Evolutionary conservation across 1,140 invertebrate genomes (phyloP).

Genomic region (Drosophila serrata): DNA sequence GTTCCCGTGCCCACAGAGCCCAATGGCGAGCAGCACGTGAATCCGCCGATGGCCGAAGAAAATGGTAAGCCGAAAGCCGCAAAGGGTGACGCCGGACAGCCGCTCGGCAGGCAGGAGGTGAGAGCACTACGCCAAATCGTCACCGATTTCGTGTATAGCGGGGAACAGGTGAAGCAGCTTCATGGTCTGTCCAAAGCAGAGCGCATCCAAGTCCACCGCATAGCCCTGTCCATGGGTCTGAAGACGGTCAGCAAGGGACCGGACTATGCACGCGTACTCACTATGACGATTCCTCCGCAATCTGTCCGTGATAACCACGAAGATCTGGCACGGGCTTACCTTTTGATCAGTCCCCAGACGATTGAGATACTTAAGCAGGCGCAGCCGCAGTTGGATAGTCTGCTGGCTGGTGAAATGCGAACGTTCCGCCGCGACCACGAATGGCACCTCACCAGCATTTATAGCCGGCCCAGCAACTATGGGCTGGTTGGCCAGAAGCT

Average conservation of each 20-base stretch:
- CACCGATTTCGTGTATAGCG: conserved; percentile 42
- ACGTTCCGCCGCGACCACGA: not conserved
- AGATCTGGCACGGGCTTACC: not conserved
- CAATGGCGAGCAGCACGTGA: not conserved
- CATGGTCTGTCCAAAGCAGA: conserved; percentile 34
- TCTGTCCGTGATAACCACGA: not conserved
- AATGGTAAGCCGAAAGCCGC: not conserved
- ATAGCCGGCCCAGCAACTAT: not conserved
- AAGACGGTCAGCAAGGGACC: conserved; percentile 59
- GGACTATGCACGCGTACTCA: conserved; percentile 44
- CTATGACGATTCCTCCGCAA: conserved; percentile 28
- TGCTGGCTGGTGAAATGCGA: rapidly evolving
- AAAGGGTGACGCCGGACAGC: not conserved
- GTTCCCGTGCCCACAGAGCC: not conserved
- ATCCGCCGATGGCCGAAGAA: not conserved
- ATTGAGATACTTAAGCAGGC: not conserved
- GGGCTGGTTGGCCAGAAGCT: conserved; percentile 22
- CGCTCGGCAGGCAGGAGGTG: conserved; percentile 14
- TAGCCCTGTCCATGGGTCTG: conserved; percentile 54
- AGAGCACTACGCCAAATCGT: conserved; percentile 43
- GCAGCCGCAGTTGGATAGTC: not conserved
- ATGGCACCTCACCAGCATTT: too few species aligned
- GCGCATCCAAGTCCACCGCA: conserved; percentile 59
- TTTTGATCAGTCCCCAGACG: not conserved
- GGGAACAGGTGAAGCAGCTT: conserved; percentile 28